Evolutionary conservation across 2,888 invertebrate species (phyloP).

Genomic region (Scelioninae gen. 1): DNA sequence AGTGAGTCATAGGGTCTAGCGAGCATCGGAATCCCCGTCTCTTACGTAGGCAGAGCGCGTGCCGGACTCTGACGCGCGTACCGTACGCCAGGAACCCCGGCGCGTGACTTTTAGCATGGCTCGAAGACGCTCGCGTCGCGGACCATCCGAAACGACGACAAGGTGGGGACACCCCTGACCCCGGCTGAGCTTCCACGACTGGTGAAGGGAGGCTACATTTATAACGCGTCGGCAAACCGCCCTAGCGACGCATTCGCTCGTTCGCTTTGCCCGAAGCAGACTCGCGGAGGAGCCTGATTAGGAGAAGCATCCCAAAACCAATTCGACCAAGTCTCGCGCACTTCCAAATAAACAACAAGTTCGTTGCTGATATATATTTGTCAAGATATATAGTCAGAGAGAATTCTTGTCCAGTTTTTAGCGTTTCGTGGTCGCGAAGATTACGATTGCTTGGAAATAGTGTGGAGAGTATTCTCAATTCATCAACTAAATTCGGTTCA

Average conservation of each 20-base stretch:
- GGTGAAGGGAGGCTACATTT: conserved; percentile 85
- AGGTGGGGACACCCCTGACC: conserved; percentile 84
- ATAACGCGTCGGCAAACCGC: conserved; percentile 83
- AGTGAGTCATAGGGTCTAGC: conserved; percentile 51
- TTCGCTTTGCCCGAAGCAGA: conserved; percentile 83
- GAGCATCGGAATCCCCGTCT: conserved; percentile 61
- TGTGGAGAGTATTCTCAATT: conserved; percentile 19
- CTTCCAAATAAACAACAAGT: conserved; percentile 20
- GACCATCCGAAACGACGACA: conserved; percentile 80
- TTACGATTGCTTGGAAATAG: conserved; percentile 30
- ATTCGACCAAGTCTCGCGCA: conserved; percentile 15
- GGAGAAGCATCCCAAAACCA: conserved; percentile 61
- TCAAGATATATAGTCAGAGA: background rate
- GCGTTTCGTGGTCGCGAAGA: conserved; percentile 56
- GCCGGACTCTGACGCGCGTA: conserved; percentile 54
- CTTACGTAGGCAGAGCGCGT: conserved; percentile 30
- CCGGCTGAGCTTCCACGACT: conserved; percentile 76
- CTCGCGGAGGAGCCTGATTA: conserved; percentile 75
- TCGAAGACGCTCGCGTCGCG: conserved; percentile 74
- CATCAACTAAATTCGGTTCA: no score
- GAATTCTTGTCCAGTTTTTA: background rate
- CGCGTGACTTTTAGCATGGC: conserved; percentile 71
- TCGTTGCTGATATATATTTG: background rate
- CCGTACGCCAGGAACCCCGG: conserved; percentile 59
- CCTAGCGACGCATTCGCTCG: conserved; percentile 84